Evolutionary conservation across 2,113 vertebrate genomes (phyloP), one percentile per base, ranked within the genome.

Genomic region (Syngnathoides biaculeatus): DNA sequence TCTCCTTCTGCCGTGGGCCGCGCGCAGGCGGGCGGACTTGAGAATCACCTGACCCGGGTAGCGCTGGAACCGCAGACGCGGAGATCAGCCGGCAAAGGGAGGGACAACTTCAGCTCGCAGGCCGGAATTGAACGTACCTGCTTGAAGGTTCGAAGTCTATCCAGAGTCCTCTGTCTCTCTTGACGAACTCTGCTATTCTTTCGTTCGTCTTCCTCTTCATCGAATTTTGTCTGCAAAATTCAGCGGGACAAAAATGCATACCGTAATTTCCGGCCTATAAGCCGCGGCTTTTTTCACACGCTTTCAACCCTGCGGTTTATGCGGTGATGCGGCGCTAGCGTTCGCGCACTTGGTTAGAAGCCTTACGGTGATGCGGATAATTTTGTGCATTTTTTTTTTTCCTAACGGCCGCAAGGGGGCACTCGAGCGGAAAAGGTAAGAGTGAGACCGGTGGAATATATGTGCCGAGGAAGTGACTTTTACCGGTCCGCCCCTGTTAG

Each of bases 21-120:
- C 78, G 0, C 93, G 93, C n/a, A 96, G 79, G 65, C 96, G 92
- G 20, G 94, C 93, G 72, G 96, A 98, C 87, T 99, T 99, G 60
- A 99, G 93, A 72, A 95, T 94, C 76, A 98, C 97, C 87, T 99
- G 97, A 59, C 97, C 97, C 22, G 97, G 95, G 83, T 99, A 94
- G 43, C 92, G 94, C 96, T 99, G 30, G 26, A 62, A 1, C 3
- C 30, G 35, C 7, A 64, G 35, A 20, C 0, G 60, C 38, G 20
- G 45, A 48, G 6, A 42, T 64, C 6, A 60, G 20, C 4, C 40
- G 60, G 27, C 26, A 55, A 20, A 9, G 20, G 27, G 0, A 0
- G 24, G n/a, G 14, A 66, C 22, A 12, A 4, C 38, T 20, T 39
- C 13, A 67, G 3, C 24, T 20, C 19, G 56, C 1, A 30, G 13